Conservation (phyloP, 2,888 invertebrate species). For the Drosophila emarginata region DNA sequence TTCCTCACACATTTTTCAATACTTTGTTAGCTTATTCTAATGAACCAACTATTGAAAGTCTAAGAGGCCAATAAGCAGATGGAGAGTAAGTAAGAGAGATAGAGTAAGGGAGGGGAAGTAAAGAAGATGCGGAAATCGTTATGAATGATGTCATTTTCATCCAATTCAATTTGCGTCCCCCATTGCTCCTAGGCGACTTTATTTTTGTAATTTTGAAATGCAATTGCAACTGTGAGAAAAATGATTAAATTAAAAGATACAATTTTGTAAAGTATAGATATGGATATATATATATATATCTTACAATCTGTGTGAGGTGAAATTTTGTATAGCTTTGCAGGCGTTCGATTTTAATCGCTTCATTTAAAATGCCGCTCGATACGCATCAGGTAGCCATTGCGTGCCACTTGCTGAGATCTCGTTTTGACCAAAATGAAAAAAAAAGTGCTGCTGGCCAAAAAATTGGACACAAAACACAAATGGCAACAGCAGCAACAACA, state of each 20-base stretch:
- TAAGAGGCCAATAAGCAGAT: too few species aligned
- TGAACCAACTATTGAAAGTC: constrained; percentile 37
- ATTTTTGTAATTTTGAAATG: constrained; percentile 53
- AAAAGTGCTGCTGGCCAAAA: constrained; percentile 59
- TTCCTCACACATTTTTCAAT: constrained; percentile 61
- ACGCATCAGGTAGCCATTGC: constrained; percentile 74
- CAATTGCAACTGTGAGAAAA: constrained; percentile 68
- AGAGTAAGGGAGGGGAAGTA: background rate
- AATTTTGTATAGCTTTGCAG: constrained; percentile 68
- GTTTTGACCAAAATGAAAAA: constrained; percentile 63
- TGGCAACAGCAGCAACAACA: constrained; percentile 46
- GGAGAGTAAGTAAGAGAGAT: too few species aligned
- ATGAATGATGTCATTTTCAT: constrained; percentile 65
- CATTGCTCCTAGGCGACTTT: constrained; percentile 17
- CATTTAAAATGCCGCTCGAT: constrained; percentile 78
- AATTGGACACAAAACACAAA: constrained; percentile 37
- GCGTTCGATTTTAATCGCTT: constrained; percentile 78
- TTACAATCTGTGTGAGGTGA: constrained; percentile 6
- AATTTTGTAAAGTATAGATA: constrained; percentile 4
- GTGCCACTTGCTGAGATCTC: constrained; percentile 74
- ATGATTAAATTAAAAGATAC: constrained; percentile 71
- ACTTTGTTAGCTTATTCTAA: constrained; percentile 68
- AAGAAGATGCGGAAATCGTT: constrained; percentile 36
- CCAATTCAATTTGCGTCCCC: constrained; percentile 54
- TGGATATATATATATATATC: background rate